These are phyloP conservation scores for Drosophila bocki DNA, from an alignment of 1,140 invertebrate species.

Conservation along the genomic window DNA sequence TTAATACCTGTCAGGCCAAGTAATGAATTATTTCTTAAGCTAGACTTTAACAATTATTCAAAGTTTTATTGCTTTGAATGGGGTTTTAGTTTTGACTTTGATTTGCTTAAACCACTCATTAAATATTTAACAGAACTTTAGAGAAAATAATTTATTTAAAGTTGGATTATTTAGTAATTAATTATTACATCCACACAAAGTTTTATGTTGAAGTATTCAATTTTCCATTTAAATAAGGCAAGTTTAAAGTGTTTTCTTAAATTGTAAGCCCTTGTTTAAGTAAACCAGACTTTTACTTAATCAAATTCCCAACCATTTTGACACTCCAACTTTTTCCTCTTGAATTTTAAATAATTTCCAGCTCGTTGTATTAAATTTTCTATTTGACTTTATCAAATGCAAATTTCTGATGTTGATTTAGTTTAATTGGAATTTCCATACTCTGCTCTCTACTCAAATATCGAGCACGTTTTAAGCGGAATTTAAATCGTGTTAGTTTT, in stretches of 20 bases:
- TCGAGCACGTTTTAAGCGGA: constrained; percentile 22
- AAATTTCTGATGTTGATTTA: constrained; percentile 52
- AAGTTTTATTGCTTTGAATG: constrained; percentile 4
- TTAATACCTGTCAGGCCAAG: constrained; percentile 2
- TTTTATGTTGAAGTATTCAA: neutral
- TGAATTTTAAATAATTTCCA: neutral
- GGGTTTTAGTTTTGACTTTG: constrained; percentile 1
- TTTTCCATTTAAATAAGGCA: neutral
- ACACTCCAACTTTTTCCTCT: neutral
- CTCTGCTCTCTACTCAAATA: constrained; percentile 9
- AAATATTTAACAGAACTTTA: neutral
- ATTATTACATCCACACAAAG: neutral
- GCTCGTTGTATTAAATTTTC: constrained; percentile 5
- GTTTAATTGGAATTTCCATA: constrained; percentile 65
- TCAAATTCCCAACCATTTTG: neutral
- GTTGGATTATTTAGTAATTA: neutral
- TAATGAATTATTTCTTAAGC: constrained; percentile 5
- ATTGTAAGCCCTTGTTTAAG: neutral
- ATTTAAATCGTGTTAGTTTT: constrained; percentile 32
- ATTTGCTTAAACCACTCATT: neutral
- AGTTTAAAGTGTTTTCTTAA: neutral
- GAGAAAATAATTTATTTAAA: neutral
- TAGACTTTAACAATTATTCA: constrained; percentile 15
- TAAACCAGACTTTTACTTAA: neutral
- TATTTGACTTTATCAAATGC: constrained; percentile 34